These are phyloP conservation scores for Maccullochella peelii DNA, from an alignment of 2,113 vertebrate genomes.

Conservation along the genomic window DNA sequence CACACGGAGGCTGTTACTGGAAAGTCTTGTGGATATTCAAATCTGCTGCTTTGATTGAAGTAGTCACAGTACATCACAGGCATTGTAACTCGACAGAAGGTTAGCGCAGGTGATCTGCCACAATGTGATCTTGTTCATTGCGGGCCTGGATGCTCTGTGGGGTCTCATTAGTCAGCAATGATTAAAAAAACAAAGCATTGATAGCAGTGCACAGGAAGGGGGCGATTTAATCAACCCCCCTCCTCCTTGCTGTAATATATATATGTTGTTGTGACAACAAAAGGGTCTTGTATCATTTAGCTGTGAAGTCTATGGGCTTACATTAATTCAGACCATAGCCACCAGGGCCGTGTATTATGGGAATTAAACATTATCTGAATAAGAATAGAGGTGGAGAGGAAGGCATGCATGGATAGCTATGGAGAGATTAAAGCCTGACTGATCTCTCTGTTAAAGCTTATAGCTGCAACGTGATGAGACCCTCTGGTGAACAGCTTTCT, in stretches of 20 bases:
- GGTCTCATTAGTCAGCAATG: constrained; percentile 81
- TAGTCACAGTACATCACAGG: constrained; percentile 80
- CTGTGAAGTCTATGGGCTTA: constrained; percentile 72
- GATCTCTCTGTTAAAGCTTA: constrained; percentile 60
- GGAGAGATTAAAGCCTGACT: constrained; percentile 69
- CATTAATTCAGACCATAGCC: constrained; percentile 78
- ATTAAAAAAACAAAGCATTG: constrained; percentile 86
- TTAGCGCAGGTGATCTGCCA: constrained; percentile 81
- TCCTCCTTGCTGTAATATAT: constrained; percentile 20
- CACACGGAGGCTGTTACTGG: constrained; percentile 75
- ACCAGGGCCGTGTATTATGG: constrained; percentile 76
- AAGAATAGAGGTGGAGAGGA: constrained; percentile 70
- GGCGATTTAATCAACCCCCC: constrained; percentile 55
- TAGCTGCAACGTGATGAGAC: constrained; percentile 56
- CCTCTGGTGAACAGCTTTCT: constrained; percentile 65
- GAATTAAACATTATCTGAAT: constrained; percentile 82
- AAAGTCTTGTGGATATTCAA: constrained; percentile 82
- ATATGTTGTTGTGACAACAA: constrained; percentile 70
- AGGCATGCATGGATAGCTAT: constrained; percentile 61
- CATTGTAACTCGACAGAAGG: constrained; percentile 81
- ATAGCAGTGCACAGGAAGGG: constrained; percentile 57
- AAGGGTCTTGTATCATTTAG: constrained; percentile 68
- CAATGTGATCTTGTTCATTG: constrained; percentile 78
- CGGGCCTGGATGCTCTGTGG: constrained; percentile 73
- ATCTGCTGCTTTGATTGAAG: constrained; percentile 85